These are phyloP conservation scores for Glyphotaelius pellucidus DNA, from an alignment of 2,888 invertebrate genomes.

Conservation along the genomic window DNA sequence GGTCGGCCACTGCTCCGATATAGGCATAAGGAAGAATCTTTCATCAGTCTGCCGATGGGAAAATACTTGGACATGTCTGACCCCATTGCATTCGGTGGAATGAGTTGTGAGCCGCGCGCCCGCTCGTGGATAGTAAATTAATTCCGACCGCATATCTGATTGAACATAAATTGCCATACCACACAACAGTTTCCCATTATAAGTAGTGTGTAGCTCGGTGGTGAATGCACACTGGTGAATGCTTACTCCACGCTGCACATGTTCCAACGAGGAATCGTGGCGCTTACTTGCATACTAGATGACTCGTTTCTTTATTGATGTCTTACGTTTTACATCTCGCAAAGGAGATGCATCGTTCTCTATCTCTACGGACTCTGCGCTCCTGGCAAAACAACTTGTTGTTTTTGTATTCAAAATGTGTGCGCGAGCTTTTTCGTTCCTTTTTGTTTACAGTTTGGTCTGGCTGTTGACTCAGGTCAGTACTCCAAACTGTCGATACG, in stretches of 20 bases:
- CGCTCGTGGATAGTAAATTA: constrained; percentile 49
- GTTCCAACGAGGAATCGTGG: constrained; percentile 32
- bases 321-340: neutral
- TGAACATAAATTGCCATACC: constrained; percentile 58
- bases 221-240: neutral
- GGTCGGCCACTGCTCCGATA: neutral
- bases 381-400: neutral
- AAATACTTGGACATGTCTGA: constrained; percentile 29
- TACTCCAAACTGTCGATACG: constrained; percentile 3
- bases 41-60: neutral
- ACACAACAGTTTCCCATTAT: constrained; percentile 46
- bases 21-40: neutral
- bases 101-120: neutral
- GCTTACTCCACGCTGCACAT: neutral
- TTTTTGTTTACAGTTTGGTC: neutral
- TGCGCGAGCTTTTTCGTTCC: constrained; percentile 5
- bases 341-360: neutral
- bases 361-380: neutral
- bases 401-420: constrained; percentile 29
- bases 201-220: neutral
- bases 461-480: constrained; percentile 6
- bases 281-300: neutral
- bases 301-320: neutral
- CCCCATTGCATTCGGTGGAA: constrained; percentile 5
- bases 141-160: constrained; percentile 59